phyloP scores from a whole-genome alignment of 2,797 vertebrate species.

The Smutsia temminckii region DNA sequence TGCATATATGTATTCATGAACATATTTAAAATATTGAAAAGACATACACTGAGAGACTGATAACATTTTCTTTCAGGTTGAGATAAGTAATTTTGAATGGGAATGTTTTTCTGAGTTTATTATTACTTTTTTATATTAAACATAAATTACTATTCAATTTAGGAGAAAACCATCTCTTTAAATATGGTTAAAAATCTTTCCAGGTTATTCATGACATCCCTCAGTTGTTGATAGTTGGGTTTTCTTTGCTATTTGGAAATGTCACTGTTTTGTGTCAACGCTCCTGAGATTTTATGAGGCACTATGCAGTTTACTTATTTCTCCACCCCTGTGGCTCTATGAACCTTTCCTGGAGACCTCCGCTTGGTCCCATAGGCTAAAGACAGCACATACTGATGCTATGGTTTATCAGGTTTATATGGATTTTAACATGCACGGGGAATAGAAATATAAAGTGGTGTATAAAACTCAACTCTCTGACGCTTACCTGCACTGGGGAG shows the following conservation, averaged over 20 bases:
- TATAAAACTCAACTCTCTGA: background rate
- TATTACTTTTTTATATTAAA: background rate
- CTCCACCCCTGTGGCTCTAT: background rate
- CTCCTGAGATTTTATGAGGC: background rate
- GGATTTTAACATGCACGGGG: background rate
- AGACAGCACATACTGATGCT: background rate
- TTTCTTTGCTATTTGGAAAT: slow-evolving; percentile 10
- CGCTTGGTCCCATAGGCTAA: background rate
- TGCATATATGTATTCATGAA: background rate
- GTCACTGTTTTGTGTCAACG: background rate
- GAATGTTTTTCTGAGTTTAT: background rate
- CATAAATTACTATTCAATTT: background rate
- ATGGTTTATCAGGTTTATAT: background rate
- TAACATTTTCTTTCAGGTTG: background rate
- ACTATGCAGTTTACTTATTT: background rate
- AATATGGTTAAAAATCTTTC: background rate
- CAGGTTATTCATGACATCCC: background rate
- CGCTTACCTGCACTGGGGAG: background rate
- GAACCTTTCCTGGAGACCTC: background rate
- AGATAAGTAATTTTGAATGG: background rate
- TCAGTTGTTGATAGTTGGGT: background rate
- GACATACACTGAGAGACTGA: background rate
- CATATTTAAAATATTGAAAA: background rate
- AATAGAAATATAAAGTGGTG: background rate
- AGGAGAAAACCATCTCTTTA: background rate